These are phyloP conservation scores for Poecilia wingei DNA, from an alignment of 2,797 vertebrate species.

Conservation along the genomic window DNA sequence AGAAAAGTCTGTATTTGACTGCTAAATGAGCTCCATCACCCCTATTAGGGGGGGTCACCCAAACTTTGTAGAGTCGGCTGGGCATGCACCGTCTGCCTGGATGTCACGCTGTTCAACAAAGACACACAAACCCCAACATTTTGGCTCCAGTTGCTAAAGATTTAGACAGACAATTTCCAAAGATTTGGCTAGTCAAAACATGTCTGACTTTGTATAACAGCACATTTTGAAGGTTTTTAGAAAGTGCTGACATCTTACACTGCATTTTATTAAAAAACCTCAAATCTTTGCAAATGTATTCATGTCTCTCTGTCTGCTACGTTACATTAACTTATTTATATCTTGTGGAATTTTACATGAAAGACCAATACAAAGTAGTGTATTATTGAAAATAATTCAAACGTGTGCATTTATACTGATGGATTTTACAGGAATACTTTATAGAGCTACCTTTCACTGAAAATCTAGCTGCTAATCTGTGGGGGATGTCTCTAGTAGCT, in stretches of 20 bases:
- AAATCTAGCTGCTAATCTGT: background rate
- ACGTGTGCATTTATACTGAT: background rate
- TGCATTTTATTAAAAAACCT: conserved; percentile 12
- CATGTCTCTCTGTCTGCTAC: background rate
- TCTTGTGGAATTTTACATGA: background rate
- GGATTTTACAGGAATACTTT: background rate
- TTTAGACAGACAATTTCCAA: background rate
- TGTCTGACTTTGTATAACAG: background rate
- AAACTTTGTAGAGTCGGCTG: conserved; percentile 39
- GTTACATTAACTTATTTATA: background rate
- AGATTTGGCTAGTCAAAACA: background rate
- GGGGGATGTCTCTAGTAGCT: background rate
- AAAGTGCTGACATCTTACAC: background rate
- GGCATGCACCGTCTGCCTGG: conserved; percentile 13
- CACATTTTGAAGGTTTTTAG: background rate
- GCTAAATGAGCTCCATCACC: conserved; percentile 61
- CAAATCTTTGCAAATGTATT: conserved; percentile 18
- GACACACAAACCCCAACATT: conserved; percentile 20
- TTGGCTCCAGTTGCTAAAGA: conserved; percentile 2
- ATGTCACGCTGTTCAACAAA: conserved; percentile 45
- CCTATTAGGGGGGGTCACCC: conserved; percentile 60
- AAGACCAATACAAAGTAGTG: background rate
- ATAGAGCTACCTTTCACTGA: background rate
- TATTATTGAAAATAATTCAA: background rate
- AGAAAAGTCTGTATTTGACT: conserved; percentile 49